Evolutionary conservation across 1,140 invertebrate species (phyloP).

Genomic region (Eueides isabella): DNA sequence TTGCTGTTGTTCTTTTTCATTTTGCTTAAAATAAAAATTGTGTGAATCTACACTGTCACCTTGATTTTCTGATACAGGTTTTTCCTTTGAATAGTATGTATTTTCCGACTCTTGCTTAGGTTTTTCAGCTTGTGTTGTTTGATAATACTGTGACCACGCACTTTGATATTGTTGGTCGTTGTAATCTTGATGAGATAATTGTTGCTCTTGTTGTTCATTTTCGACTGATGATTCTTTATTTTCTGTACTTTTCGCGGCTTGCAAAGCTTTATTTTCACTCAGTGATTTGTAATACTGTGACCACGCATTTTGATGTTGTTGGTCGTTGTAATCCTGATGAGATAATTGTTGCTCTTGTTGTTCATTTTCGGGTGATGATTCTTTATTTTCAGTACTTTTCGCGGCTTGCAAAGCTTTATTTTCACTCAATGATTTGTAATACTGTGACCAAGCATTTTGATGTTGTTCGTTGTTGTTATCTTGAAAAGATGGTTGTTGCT

Average conservation of each 20-base stretch:
- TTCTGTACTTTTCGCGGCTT: not conserved
- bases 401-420: slow-evolving; percentile 14
- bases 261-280: no score
- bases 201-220: slow-evolving; percentile 17
- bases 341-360: slow-evolving; percentile 20
- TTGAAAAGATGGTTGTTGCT: slow-evolving; percentile 17
- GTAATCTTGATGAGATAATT: slow-evolving; percentile 11
- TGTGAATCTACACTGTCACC: not conserved
- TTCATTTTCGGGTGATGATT: not conserved
- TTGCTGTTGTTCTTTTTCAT: not conserved
- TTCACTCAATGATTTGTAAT: slow-evolving; percentile 14
- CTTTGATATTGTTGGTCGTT: slow-evolving; percentile 17
- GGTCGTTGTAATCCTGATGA: slow-evolving; percentile 4
- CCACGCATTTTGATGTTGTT: slow-evolving; percentile 12
- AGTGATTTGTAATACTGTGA: slow-evolving; percentile 3
- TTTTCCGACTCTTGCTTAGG: not conserved
- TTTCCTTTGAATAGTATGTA: slow-evolving; percentile 12
- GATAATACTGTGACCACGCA: not conserved
- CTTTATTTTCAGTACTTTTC: not conserved
- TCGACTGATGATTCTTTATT: not conserved
- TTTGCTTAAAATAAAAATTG: not conserved
- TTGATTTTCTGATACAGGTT: slow-evolving; percentile 1
- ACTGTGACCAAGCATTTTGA: not conserved
- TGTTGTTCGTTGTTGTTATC: slow-evolving; percentile 17
- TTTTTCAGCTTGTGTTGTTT: not conserved